A percentile compares a stretch with the other conserved stretches of the same genome.
These are phyloP conservation scores for Mormyrus iriodes DNA, from an alignment of 2,113 vertebrate genomes.

Conservation along the genomic window DNA sequence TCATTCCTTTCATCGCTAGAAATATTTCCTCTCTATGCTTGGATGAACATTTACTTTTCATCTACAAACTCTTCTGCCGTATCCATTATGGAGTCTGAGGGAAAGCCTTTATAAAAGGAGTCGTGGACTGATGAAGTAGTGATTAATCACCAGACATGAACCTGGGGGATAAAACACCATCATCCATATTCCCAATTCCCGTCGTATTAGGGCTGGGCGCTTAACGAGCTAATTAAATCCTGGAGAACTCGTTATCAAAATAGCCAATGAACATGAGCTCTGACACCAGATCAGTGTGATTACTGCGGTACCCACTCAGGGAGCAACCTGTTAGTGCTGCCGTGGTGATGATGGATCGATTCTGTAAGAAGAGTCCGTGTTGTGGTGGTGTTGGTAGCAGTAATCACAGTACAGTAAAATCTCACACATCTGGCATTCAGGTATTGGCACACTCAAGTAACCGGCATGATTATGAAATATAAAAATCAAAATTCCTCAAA, in stretches of 20 bases:
- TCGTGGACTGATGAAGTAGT: slow-evolving; percentile 17
- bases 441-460: background rate
- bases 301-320: slow-evolving; percentile 6
- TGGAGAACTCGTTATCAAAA: slow-evolving; percentile 31
- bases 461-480: background rate
- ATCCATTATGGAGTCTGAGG: background rate
- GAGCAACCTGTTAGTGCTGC: slow-evolving; percentile 21
- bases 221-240: slow-evolving; percentile 29
- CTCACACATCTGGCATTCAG: background rate
- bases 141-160: slow-evolving; percentile 36
- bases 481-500: background rate
- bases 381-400: background rate
- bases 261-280: slow-evolving; percentile 30
- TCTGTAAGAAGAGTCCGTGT: background rate
- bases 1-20: background rate
- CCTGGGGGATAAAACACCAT: slow-evolving; percentile 34
- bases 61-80: background rate
- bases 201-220: slow-evolving; percentile 16
- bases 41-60: background rate
- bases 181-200: slow-evolving; percentile 20
- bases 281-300: slow-evolving; percentile 36
- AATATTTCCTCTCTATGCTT: background rate
- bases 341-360: slow-evolving; percentile 34
- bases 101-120: slow-evolving; percentile 20
- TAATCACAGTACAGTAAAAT: background rate